phyloP scores from a whole-genome alignment of 2,888 invertebrate genomes.

The Chalcis sispes region DNA sequence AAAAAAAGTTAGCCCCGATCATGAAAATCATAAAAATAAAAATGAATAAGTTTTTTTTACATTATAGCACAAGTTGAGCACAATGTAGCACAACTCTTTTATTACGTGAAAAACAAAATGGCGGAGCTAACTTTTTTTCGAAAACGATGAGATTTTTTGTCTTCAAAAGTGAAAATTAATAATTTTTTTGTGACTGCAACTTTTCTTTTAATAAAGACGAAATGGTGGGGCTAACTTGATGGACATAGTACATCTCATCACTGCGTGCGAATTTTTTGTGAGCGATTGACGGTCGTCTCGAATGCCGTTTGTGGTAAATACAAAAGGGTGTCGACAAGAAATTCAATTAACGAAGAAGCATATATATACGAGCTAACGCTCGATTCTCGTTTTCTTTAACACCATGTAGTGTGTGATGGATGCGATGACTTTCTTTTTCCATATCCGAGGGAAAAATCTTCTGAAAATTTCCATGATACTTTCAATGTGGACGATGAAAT shows the following conservation, averaged over 20 bases:
- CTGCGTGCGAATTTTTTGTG: constrained; percentile 32
- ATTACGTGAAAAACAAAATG: neutral
- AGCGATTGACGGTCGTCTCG: constrained; percentile 50
- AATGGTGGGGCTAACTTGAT: constrained; percentile 27
- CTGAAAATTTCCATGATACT: constrained; percentile 1
- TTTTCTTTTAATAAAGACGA: too few relatives aligned
- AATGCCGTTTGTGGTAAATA: constrained; percentile 16
- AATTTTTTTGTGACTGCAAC: too few relatives aligned
- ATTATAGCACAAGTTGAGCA: too few relatives aligned
- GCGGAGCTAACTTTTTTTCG: constrained; percentile 25
- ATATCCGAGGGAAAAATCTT: constrained; percentile 13
- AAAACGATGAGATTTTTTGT: too few relatives aligned
- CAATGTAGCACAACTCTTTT: too few relatives aligned
- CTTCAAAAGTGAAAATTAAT: too few relatives aligned
- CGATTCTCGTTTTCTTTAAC: neutral
- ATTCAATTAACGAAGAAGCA: constrained; percentile 36
- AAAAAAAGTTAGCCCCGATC: too few relatives aligned
- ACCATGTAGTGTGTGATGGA: neutral
- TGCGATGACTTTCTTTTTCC: constrained; percentile 15
- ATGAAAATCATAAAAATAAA: too few relatives aligned
- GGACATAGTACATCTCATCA: constrained; percentile 28
- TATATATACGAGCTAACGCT: neutral
- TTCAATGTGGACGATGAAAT: neutral
- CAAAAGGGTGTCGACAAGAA: constrained; percentile 37
- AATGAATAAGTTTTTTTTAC: too few relatives aligned